Evolutionary conservation across 2,113 vertebrate species (phyloP).

Genomic region (Sceloporus tristichus): DNA sequence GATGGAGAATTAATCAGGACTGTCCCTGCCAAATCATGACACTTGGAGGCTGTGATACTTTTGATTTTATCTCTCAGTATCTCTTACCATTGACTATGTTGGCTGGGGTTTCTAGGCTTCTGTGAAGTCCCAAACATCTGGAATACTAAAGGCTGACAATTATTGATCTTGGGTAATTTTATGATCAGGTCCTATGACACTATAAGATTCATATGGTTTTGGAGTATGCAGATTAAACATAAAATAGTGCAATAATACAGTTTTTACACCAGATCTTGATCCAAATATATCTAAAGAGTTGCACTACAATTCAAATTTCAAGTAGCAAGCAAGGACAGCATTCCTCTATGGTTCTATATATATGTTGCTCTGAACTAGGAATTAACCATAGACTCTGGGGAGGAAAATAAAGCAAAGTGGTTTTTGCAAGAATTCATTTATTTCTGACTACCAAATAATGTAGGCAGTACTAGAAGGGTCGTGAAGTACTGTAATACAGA

Average conservation of each 20-base stretch:
- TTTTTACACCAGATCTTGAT: neutral
- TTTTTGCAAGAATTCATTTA: neutral
- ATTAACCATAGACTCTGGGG: slow-evolving; percentile 1
- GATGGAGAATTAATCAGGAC: too few relatives aligned
- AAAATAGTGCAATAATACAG: neutral
- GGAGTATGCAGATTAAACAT: neutral
- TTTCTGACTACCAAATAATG: neutral
- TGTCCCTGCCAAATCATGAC: too few relatives aligned
- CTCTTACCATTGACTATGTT: too few relatives aligned
- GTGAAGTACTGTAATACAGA: neutral
- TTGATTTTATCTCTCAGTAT: too few relatives aligned
- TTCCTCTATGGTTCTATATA: neutral
- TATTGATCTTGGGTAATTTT: too few relatives aligned
- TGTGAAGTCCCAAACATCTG: too few relatives aligned
- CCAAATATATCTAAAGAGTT: neutral
- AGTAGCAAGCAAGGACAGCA: neutral
- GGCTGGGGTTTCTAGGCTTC: too few relatives aligned
- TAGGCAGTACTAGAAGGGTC: neutral
- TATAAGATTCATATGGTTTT: too few relatives aligned
- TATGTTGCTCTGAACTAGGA: slow-evolving; percentile 5
- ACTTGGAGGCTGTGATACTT: too few relatives aligned
- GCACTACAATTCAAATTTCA: neutral
- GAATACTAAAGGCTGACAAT: too few relatives aligned
- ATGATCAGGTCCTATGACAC: too few relatives aligned
- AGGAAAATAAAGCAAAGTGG: neutral